Base-by-base conservation (phyloP, 2,113 vertebrate species). In the Labeo catla region DNA sequence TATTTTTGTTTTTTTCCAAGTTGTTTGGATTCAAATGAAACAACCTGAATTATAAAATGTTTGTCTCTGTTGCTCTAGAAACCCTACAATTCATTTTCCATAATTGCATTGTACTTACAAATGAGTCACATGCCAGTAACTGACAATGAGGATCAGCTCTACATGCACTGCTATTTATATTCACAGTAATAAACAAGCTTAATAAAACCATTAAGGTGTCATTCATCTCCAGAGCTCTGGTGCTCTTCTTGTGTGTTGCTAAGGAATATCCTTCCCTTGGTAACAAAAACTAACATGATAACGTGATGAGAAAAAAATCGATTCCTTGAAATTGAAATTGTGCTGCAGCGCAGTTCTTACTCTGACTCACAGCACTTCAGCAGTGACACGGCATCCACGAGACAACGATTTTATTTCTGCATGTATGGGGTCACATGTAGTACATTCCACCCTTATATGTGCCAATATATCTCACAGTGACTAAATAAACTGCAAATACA, bases 271-370 rank as follows among this genome's bases (percentile, higher is more conserved):
- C 81, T 23, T 73, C 81, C 66, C 81, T 57, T 83, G 81, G 68
- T 73, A 73, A 83, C 81, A 57, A 83, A 83, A 73, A 54, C 66
- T 59, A 73, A 83, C 81, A 83, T 54, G 81, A 83, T 83, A 83
- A 83, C 6, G 11, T 8, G 11, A 50, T 52, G 23, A 70, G 63
- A n/a, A 68, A 83, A 54, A 82, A 21, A 83, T 54, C 36, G 11
- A 76, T 28, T 12, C 47, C 6, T 13, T 76, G 45, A 45, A 13
- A 52, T 59, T 74, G 70, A 61, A 49, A 49, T 74, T 34, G 45
- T 28, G 59, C 57, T 57, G 76, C 28, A 34, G 50, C 50, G n/a
- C 47, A 52, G 50, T 21, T 74, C 21, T 49, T 28, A 61, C 21
- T 59, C 39, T 65, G 34, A 81, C 52, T 39, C 10, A 74, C 50